Conservation (phyloP, 2,113 vertebrate genomes). For the Perca flavescens region DNA sequence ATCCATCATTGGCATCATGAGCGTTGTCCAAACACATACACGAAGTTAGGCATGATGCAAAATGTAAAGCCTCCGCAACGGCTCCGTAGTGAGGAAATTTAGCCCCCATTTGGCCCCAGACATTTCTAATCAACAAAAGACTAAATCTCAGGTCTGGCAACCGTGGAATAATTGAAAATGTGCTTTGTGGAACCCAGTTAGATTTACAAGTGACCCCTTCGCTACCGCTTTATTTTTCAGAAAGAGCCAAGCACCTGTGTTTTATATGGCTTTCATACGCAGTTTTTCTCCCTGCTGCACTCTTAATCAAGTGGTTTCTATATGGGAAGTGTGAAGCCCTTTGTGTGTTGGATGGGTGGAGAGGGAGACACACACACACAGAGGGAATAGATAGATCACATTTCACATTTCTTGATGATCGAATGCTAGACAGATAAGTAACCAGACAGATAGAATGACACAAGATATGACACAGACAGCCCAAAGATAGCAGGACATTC, state of each 20-base stretch:
- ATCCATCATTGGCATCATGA: background rate
- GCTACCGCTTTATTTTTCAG: conserved; percentile 58
- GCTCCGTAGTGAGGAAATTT: conserved; percentile 25
- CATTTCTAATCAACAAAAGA: conserved; percentile 52
- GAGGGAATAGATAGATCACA: conserved; percentile 13
- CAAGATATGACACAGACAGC: conserved; percentile 29
- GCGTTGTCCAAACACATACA: background rate
- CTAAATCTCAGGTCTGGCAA: conserved; percentile 42
- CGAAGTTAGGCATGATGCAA: background rate
- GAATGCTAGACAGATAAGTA: conserved; percentile 51
- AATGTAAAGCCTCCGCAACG: background rate
- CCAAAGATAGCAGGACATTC: conserved; percentile 21
- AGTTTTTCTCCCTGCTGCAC: conserved; percentile 62
- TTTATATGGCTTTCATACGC: conserved; percentile 48
- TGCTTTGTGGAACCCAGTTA: conserved; percentile 39
- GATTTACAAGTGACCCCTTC: conserved; percentile 51
- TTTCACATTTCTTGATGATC: conserved; percentile 43
- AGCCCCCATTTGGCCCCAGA: conserved; percentile 27
- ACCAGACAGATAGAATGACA: conserved; percentile 43
- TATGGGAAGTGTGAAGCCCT: conserved; percentile 70
- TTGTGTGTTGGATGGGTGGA: conserved; percentile 41
- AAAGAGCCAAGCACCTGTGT: conserved; percentile 18
- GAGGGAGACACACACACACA: conserved; percentile 3
- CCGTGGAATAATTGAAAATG: conserved; percentile 58
- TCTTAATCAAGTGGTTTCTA: conserved; percentile 59